A percentile compares a stretch with the other conserved stretches of the same genome.
Evolutionary conservation across 1,140 invertebrate genomes (phyloP).

Genomic region (Zaprionus ornatus): DNA sequence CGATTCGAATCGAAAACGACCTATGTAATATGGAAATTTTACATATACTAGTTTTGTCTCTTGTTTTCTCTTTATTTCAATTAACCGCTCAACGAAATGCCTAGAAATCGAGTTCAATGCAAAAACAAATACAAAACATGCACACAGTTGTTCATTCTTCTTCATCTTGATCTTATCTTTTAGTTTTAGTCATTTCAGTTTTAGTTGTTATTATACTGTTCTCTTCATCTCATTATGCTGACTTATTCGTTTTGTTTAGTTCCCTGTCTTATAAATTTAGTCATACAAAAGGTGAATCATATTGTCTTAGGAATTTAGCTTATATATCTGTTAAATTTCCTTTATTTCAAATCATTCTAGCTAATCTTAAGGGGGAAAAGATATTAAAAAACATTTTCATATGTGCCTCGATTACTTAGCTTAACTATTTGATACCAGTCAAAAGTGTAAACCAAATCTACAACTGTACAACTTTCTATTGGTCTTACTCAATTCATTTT

Average conservation of each 20-base stretch:
- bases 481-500: slow-evolving; percentile 1
- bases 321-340: slow-evolving; percentile 74
- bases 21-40: slow-evolving; percentile 29
- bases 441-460: slow-evolving; percentile 66
- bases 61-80: slow-evolving; percentile 14
- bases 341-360: slow-evolving; percentile 79
- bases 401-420: slow-evolving; percentile 58
- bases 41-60: slow-evolving; percentile 22
- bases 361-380: slow-evolving; percentile 65
- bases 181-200: slow-evolving; percentile 46
- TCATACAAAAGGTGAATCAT: slow-evolving; percentile 81
- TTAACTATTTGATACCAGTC: slow-evolving; percentile 79
- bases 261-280: slow-evolving; percentile 71
- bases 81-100: slow-evolving; percentile 13
- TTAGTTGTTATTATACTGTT: slow-evolving; percentile 25
- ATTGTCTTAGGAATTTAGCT: slow-evolving; percentile 82
- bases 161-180: slow-evolving; percentile 5
- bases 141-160: slow-evolving; percentile 21
- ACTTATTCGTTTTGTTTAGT: slow-evolving; percentile 28
- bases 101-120: slow-evolving; percentile 22
- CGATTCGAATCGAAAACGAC: slow-evolving; percentile 27
- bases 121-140: slow-evolving; percentile 60
- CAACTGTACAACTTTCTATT: slow-evolving; percentile 29
- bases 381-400: slow-evolving; percentile 42
- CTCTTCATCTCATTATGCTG: slow-evolving; percentile 37